Percentiles rank a stretch among this genome's conserved stretches.
Evolutionary conservation across 1,140 invertebrate species (phyloP).

Genomic region (Cyphomyrmex costatus): DNA sequence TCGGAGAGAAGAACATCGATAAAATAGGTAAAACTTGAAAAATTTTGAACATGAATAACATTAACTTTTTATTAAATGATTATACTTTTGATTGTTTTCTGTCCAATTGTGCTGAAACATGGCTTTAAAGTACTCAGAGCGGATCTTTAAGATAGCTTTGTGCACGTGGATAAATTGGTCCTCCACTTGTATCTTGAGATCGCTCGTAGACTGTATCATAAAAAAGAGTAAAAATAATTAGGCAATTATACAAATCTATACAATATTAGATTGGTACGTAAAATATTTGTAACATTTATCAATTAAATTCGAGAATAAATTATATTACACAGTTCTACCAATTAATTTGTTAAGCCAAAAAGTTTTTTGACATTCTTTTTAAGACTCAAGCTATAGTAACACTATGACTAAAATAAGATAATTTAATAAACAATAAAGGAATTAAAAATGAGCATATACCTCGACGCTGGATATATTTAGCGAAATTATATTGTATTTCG

Average conservation of each 20-base stretch:
- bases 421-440: too few species aligned
- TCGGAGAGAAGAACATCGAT: not conserved
- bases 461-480: too few species aligned
- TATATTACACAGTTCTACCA: not conserved
- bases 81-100: constrained; percentile 89
- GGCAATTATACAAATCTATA: constrained; percentile 33
- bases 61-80: not conserved
- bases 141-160: constrained; percentile 88
- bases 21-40: not conserved
- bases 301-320: constrained; percentile 1
- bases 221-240: not conserved
- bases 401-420: too few species aligned
- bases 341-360: too few species aligned
- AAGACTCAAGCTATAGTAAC: too few species aligned
- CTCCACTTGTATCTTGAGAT: constrained; percentile 89
- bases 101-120: constrained; percentile 91
- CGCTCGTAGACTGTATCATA: constrained; percentile 87
- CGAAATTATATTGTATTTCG: too few species aligned
- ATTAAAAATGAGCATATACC: too few species aligned
- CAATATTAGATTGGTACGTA: constrained; percentile 34
- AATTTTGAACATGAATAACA: constrained; percentile 31
- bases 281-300: not conserved
- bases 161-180: constrained; percentile 89
- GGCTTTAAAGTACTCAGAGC: constrained; percentile 90
- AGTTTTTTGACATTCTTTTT: too few species aligned